These are phyloP conservation scores for Dryadula phaetusa DNA, from an alignment of 2,888 invertebrate species.

Conservation along the genomic window DNA sequence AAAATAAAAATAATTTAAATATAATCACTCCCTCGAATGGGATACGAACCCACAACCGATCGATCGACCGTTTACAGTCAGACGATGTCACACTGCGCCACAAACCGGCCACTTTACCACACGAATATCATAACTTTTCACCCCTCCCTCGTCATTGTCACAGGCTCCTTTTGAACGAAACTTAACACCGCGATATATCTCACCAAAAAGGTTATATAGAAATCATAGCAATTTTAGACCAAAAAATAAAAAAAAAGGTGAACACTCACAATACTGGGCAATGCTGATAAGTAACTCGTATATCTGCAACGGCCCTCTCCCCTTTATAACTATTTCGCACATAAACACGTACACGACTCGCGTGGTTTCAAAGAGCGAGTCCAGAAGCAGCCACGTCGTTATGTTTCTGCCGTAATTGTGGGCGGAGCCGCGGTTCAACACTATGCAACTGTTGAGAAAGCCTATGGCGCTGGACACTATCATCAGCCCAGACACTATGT, in stretches of 20 bases:
- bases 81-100: too few relatives aligned
- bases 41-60: too few relatives aligned
- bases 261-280: conserved; percentile 67
- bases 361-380: conserved; percentile 75
- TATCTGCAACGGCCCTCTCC: conserved; percentile 64
- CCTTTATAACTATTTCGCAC: conserved; percentile 67
- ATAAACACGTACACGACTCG: conserved; percentile 74
- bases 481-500: conserved; percentile 70
- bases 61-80: too few relatives aligned
- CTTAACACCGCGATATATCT: too few relatives aligned
- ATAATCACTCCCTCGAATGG: too few relatives aligned
- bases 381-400: conserved; percentile 72
- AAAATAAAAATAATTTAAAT: too few relatives aligned
- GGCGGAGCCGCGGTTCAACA: conserved; percentile 62
- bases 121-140: too few relatives aligned
- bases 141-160: too few relatives aligned
- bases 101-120: too few relatives aligned
- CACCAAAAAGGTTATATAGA: too few relatives aligned
- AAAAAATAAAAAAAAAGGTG: background rate
- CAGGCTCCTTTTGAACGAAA: too few relatives aligned
- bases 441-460: conserved; percentile 70
- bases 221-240: background rate
- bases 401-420: conserved; percentile 65
- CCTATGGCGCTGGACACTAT: conserved; percentile 67
- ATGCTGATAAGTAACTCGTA: conserved; percentile 72